Conservation (phyloP, 2,888 invertebrate species). For the Cacoxenus indagator region DNA sequence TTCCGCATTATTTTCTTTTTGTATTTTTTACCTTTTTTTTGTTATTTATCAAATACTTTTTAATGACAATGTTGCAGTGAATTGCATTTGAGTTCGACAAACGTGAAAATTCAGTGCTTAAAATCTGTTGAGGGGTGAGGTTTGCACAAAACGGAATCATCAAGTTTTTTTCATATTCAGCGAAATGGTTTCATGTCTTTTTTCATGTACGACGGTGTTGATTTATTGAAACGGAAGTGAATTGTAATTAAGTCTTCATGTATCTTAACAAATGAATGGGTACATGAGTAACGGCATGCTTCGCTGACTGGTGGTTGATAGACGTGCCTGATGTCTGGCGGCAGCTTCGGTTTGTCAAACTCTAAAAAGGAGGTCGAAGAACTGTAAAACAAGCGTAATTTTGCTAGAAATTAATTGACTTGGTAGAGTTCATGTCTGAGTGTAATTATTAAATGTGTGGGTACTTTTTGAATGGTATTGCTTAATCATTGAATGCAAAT, state of each 20-base stretch:
- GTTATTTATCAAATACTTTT: neutral
- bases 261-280: neutral
- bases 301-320: neutral
- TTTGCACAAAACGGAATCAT: too few species aligned
- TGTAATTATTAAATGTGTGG: neutral
- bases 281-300: neutral
- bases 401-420: neutral
- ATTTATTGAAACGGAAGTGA: slow-evolving; percentile 32
- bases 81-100: slow-evolving; percentile 9
- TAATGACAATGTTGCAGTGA: neutral
- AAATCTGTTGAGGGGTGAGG: too few species aligned
- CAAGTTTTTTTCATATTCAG: too few species aligned
- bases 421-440: neutral
- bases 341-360: neutral
- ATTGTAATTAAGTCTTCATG: slow-evolving; percentile 33
- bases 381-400: neutral
- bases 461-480: neutral
- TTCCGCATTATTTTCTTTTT: neutral
- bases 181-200: too few species aligned
- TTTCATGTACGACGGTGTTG: too few species aligned
- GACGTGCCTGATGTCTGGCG: neutral
- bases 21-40: neutral
- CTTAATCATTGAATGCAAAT: neutral
- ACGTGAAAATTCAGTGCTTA: too few species aligned
- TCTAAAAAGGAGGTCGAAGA: neutral